Evolutionary conservation across 2,888 invertebrate genomes (phyloP).

Genomic region (Andrena camellia): DNA sequence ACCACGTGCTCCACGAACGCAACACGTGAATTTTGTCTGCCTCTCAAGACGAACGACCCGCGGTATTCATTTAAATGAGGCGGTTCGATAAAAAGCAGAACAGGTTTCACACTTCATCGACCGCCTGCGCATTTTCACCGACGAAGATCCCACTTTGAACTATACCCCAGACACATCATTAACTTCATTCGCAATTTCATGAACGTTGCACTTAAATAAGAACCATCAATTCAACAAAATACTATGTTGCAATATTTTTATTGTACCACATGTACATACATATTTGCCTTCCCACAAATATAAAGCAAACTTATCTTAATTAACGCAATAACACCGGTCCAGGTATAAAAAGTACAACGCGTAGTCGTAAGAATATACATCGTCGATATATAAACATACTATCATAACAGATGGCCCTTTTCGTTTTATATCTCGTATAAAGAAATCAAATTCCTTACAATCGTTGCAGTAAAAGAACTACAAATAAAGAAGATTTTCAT

Average conservation of each 20-base stretch:
- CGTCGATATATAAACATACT: too few species aligned
- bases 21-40: neutral
- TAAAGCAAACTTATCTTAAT: neutral
- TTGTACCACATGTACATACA: neutral
- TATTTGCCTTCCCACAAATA: neutral
- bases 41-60: neutral
- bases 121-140: neutral
- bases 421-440: too few species aligned
- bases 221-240: neutral
- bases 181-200: neutral
- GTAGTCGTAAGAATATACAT: neutral
- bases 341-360: neutral
- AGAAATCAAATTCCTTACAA: neutral
- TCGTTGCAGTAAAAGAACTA: neutral
- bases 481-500: neutral
- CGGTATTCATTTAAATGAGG: slow-evolving; percentile 12
- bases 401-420: too few species aligned
- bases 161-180: neutral
- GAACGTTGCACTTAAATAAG: neutral
- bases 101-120: neutral
- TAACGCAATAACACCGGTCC: neutral
- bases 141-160: neutral
- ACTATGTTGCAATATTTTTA: neutral
- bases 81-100: neutral
- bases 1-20: slow-evolving; percentile 1